phyloP scores from a whole-genome alignment of 2,797 vertebrate species.

The Hafferia zeledoni region DNA sequence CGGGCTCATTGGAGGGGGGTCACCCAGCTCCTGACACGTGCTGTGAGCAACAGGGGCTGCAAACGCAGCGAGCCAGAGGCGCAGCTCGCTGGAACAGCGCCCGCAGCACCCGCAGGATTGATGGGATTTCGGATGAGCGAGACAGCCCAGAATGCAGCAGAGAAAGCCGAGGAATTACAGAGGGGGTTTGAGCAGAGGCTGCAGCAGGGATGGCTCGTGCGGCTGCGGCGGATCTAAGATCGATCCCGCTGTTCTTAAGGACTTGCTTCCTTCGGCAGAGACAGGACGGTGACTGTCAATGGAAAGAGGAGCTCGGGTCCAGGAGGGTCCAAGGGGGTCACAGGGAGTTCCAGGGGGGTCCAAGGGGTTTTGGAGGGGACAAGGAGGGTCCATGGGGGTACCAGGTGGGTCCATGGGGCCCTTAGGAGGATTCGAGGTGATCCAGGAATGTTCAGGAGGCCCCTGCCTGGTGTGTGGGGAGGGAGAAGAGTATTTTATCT shows the following conservation, averaged over 20 bases:
- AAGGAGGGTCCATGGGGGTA: too few species aligned
- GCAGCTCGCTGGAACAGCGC: neutral
- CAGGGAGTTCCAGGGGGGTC: too few species aligned
- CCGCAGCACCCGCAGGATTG: neutral
- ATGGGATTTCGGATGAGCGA: neutral
- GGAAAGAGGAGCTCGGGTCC: neutral
- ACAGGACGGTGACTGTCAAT: rapidly evolving
- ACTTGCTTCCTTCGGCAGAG: neutral
- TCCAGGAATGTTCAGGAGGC: neutral
- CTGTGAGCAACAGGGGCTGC: neutral
- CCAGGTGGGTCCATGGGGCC: too few species aligned
- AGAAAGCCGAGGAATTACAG: neutral
- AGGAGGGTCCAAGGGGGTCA: too few species aligned
- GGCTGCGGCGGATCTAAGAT: neutral
- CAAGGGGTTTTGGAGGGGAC: too few species aligned
- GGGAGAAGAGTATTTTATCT: neutral
- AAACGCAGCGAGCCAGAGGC: neutral
- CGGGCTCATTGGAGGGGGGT: neutral
- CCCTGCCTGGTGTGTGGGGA: neutral
- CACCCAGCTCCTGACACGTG: neutral
- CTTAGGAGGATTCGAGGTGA: too few species aligned
- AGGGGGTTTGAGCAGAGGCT: neutral
- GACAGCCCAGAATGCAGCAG: neutral
- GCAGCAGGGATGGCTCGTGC: neutral
- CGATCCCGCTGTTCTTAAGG: neutral